Percentiles rank a stretch among this genome's conserved stretches.
These are phyloP conservation scores for Ispidina lecontei DNA, from an alignment of 2,797 vertebrate genomes.

Conservation along the genomic window DNA sequence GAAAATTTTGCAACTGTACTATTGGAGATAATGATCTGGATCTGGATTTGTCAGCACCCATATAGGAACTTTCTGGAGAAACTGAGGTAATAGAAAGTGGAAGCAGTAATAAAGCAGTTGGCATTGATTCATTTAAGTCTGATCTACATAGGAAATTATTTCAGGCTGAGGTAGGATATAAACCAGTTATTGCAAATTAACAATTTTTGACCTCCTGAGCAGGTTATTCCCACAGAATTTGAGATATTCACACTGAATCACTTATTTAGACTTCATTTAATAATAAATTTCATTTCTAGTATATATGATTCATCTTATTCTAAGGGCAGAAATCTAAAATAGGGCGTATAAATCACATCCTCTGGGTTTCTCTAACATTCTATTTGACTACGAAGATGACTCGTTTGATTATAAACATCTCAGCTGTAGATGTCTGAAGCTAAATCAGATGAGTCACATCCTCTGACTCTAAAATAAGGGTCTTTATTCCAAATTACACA, in stretches of 20 bases:
- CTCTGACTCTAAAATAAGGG: constrained; percentile 53
- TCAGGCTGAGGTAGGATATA: neutral
- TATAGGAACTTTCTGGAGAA: neutral
- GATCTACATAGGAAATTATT: neutral
- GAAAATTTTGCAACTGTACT: neutral
- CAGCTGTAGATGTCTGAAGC: constrained; percentile 48
- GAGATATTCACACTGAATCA: neutral
- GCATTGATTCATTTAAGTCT: neutral
- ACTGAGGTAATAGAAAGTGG: neutral
- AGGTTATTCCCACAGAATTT: neutral
- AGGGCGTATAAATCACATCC: constrained; percentile 2
- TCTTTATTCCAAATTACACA: constrained; percentile 62
- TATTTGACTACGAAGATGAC: constrained; percentile 39
- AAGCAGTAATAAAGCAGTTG: neutral
- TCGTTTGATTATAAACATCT: constrained; percentile 58
- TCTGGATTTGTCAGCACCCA: neutral
- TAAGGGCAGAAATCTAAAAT: constrained; percentile 23
- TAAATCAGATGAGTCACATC: constrained; percentile 58
- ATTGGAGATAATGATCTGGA: neutral
- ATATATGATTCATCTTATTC: constrained; percentile 15
- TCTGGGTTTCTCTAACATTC: neutral
- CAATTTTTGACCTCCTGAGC: neutral
- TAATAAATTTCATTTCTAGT: constrained; percentile 17
- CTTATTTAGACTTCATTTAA: constrained; percentile 20
- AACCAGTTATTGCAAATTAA: constrained; percentile 5